Evolutionary conservation across 2,797 vertebrate genomes (phyloP), one percentile per base, ranked within the genome.

Genomic region (Myioborus melanocephalus): DNA sequence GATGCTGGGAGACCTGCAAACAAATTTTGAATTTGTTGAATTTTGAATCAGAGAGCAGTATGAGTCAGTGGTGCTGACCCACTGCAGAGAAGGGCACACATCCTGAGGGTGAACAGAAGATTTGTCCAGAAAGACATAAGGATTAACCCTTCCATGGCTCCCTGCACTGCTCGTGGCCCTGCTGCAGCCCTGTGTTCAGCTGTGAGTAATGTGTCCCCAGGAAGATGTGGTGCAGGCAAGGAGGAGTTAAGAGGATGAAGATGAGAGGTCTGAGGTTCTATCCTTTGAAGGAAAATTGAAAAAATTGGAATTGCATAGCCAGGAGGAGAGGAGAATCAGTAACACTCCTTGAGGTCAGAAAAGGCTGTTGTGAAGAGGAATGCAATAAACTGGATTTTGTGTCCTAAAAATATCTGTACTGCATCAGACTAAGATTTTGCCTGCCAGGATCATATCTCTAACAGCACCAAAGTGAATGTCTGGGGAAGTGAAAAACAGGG

Each of bases 1-100:
- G 1, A 0, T 50, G 20, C 19, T 53, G 44, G 21, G 20, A 81
- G 26, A 55, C 8, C 16, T 1, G 0, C 8, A 44, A 70, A 32
- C 5, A 53, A 26, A 17, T 55, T 73, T 26, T 43, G 49, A 73
- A 23, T 57, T 46, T 57, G 34, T 34, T 34, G 47, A 60, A 32
- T 60, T 60, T 60, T 60, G 61, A 68, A 50, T 22, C 65, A 72
- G 28, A 30, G 14, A 68, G 60, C 56, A 83, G 43, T 26, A 19
- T 37, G 64, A 92, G 27, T 55, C 80, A 73, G 32, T 39, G 18
- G 20, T 61, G 52, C 34, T 77, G 68, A 63, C 76, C 60, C 35
- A 4, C 10, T 23, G 5, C 0, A 1, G n/a, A 76, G 66, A 85
- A 72, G 22, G 64, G 18, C 71, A 87, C 55, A 7, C 28, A 14